These are phyloP conservation scores for Callipepla squamata DNA, from an alignment of 2,113 vertebrate genomes.

Conservation along the genomic window DNA sequence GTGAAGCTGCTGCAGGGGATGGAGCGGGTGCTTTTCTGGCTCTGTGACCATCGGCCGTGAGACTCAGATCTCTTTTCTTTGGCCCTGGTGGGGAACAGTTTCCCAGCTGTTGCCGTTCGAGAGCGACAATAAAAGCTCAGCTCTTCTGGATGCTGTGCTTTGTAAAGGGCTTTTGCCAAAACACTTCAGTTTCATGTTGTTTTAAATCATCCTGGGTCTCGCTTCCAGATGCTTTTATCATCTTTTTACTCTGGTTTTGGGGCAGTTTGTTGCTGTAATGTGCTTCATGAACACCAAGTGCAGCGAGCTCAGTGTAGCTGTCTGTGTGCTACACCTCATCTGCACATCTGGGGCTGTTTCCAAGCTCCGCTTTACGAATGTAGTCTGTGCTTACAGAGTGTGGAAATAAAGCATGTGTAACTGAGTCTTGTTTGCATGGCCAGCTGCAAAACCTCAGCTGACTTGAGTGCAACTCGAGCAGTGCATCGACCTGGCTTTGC, in stretches of 20 bases:
- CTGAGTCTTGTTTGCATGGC: accelerated
- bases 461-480: accelerated
- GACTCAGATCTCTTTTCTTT: neutral
- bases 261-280: neutral
- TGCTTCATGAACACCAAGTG: accelerated
- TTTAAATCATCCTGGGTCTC: neutral
- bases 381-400: accelerated
- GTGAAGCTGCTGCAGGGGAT: neutral
- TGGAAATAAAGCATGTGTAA: accelerated
- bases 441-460: neutral
- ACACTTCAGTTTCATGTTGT: neutral
- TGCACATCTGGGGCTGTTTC: accelerated
- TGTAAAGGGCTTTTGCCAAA: neutral
- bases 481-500: neutral
- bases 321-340: accelerated
- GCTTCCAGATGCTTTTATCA: accelerated
- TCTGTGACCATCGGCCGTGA: neutral
- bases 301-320: accelerated
- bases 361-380: accelerated
- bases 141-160: neutral
- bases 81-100: neutral
- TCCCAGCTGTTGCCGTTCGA: neutral
- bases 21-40: accelerated
- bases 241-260: accelerated
- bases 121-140: neutral